Conservation (phyloP, 2,888 invertebrate genomes). For the Meteorus cinctellus region DNA sequence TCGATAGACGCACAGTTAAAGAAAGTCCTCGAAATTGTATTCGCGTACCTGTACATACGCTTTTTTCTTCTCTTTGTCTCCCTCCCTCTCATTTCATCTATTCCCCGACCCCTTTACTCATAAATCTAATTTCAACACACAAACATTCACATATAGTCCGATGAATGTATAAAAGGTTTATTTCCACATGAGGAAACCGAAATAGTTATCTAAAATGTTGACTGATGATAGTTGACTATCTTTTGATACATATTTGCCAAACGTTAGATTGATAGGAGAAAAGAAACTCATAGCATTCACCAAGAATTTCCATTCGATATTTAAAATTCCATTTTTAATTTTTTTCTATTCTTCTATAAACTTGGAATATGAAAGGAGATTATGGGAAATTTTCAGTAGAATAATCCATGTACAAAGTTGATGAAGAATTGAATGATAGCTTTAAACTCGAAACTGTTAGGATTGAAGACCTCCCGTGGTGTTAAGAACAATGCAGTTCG, state of each 20-base stretch:
- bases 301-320: too few relatives aligned
- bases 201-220: conserved; percentile 20
- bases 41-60: conserved; percentile 34
- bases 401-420: too few relatives aligned
- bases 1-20: conserved; percentile 18
- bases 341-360: too few relatives aligned
- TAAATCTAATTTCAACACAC: conserved; percentile 37
- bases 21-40: conserved; percentile 12
- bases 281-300: too few relatives aligned
- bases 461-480: conserved; percentile 31
- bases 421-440: too few relatives aligned
- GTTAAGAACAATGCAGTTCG: conserved; percentile 28
- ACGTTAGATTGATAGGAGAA: background rate
- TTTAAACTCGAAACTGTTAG: background rate
- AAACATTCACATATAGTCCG: background rate
- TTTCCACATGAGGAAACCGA: conserved; percentile 29
- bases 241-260: conserved; percentile 12
- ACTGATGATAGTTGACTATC: background rate
- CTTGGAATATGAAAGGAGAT: too few relatives aligned
- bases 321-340: too few relatives aligned
- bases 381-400: too few relatives aligned
- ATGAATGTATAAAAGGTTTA: conserved; percentile 18
- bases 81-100: conserved; percentile 4
- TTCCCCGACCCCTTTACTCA: conserved; percentile 38
- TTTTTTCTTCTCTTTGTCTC: background rate